Conservation (phyloP, 1,140 invertebrate genomes). For the Lepidostoma basale region DNA sequence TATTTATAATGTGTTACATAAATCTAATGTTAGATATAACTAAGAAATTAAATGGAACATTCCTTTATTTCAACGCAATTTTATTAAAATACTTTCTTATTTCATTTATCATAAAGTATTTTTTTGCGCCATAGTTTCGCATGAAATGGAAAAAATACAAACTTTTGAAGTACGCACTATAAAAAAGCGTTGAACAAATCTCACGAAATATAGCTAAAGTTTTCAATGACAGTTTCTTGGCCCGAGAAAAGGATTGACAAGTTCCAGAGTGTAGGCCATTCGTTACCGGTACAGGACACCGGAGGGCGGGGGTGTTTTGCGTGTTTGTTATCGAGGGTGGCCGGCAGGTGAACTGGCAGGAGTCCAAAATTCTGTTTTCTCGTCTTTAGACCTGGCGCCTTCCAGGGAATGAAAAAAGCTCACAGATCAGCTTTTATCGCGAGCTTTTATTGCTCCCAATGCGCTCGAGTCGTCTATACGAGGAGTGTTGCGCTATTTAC, state of each 20-base stretch:
- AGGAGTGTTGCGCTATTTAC: conserved; percentile 9
- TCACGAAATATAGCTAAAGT: background rate
- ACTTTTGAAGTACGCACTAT: too few relatives aligned
- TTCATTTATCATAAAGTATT: too few relatives aligned
- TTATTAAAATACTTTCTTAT: too few relatives aligned
- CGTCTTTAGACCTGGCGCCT: conserved; percentile 50
- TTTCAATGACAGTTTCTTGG: background rate
- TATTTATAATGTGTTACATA: too few relatives aligned
- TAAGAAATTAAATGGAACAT: too few relatives aligned
- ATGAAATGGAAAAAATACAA: too few relatives aligned
- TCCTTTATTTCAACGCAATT: too few relatives aligned
- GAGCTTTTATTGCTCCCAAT: conserved; percentile 47
- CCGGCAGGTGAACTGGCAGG: conserved; percentile 59
- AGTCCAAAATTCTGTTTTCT: conserved; percentile 60
- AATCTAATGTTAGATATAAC: too few relatives aligned
- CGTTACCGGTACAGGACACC: conserved; percentile 7
- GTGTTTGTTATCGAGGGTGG: conserved; percentile 26
- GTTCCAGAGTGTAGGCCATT: conserved; percentile 3
- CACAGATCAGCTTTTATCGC: conserved; percentile 62
- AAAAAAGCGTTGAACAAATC: too few relatives aligned
- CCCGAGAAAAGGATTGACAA: background rate
- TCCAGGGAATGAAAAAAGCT: conserved; percentile 49
- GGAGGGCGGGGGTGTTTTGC: conserved; percentile 39
- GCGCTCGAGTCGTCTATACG: conserved; percentile 18
- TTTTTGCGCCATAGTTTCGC: too few relatives aligned